These are phyloP conservation scores for Hypselothyrea guttata DNA, from an alignment of 2,888 invertebrate species.

Conservation along the genomic window DNA sequence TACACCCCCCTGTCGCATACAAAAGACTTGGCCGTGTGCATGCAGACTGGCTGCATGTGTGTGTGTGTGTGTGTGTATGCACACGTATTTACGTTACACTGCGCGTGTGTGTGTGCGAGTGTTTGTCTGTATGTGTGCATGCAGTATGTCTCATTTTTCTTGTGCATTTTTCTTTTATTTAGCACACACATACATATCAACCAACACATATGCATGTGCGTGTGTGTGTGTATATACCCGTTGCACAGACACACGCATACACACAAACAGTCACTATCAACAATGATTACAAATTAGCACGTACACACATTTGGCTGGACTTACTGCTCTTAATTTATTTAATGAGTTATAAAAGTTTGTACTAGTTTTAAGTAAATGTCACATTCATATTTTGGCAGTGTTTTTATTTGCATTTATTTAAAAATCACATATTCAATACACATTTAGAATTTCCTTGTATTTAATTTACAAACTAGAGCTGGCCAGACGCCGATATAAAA, in stretches of 20 bases:
- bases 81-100: too few species aligned
- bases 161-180: not conserved
- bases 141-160: too few species aligned
- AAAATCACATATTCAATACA: conserved; percentile 41
- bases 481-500: too few species aligned
- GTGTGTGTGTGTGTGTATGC: too few species aligned
- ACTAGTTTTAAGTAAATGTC: conserved; percentile 32
- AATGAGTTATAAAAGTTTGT: conserved; percentile 25
- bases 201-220: conserved; percentile 1
- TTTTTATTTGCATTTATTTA: conserved; percentile 23
- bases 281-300: not conserved
- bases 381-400: conserved; percentile 38
- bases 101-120: conserved; percentile 1
- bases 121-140: too few species aligned
- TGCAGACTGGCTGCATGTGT: conserved; percentile 1
- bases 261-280: conserved; percentile 10
- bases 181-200: not conserved
- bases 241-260: too few species aligned
- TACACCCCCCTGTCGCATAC: too few species aligned
- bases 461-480: conserved; percentile 27
- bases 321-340: conserved; percentile 22
- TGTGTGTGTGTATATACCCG: too few species aligned
- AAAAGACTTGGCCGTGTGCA: not conserved
- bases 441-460: conserved; percentile 27
- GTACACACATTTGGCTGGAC: conserved; percentile 4